Percentiles rank a stretch among this genome's conserved stretches.
These are phyloP conservation scores for Drosophila differens DNA, from an alignment of 2,888 invertebrate species.

Conservation along the genomic window DNA sequence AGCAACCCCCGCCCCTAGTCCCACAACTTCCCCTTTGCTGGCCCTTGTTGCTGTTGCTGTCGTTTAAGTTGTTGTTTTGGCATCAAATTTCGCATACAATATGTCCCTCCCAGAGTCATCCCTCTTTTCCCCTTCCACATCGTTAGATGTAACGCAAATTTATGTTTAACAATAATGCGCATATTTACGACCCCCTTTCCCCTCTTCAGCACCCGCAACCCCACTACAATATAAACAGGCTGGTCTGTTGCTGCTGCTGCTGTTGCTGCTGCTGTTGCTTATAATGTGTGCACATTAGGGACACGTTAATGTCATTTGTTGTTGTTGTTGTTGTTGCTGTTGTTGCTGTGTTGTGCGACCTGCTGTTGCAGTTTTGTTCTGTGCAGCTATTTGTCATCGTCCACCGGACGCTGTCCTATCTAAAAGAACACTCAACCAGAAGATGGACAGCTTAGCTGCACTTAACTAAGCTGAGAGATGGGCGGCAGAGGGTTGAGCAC, in stretches of 20 bases:
- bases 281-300: constrained; percentile 72
- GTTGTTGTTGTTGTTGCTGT: constrained; percentile 16
- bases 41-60: constrained; percentile 5
- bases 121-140: neutral
- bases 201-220: too few species aligned
- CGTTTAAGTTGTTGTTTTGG: neutral
- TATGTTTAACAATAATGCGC: constrained; percentile 77
- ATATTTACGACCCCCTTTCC: constrained; percentile 52
- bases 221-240: neutral
- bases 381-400: constrained; percentile 69
- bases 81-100: constrained; percentile 60
- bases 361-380: constrained; percentile 64
- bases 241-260: neutral
- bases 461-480: neutral
- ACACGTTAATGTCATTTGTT: constrained; percentile 58
- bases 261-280: neutral
- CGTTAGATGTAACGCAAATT: constrained; percentile 66
- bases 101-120: constrained; percentile 4
- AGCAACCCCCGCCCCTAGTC: too few species aligned
- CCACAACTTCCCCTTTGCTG: neutral
- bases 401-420: constrained; percentile 31
- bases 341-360: constrained; percentile 29
- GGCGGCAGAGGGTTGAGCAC: neutral
- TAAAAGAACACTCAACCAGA: constrained; percentile 13
- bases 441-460: constrained; percentile 26